phyloP scores from a whole-genome alignment of 2,888 invertebrate genomes.

The Drosophila leonis region DNA sequence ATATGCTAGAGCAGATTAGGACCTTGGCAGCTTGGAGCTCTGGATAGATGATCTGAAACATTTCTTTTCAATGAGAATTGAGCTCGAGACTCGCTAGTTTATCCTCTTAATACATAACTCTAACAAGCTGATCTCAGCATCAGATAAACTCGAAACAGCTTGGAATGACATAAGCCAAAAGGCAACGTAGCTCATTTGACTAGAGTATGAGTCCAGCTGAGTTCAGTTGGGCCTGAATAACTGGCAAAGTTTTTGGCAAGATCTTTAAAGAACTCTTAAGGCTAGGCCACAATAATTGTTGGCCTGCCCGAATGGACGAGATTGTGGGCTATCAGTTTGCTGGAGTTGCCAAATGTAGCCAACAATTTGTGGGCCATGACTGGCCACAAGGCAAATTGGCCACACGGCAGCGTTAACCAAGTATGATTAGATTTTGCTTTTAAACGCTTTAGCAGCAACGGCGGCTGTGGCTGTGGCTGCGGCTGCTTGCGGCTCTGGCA shows the following conservation, averaged over 20 bases:
- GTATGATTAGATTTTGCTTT: conserved; percentile 69
- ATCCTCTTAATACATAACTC: background rate
- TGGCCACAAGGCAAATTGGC: conserved; percentile 52
- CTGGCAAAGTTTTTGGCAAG: conserved; percentile 57
- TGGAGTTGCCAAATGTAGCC: background rate
- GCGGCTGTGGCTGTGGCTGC: background rate
- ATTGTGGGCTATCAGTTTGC: conserved; percentile 5
- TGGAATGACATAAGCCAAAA: background rate
- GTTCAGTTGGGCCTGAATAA: conserved; percentile 45
- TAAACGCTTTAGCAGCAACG: conserved; percentile 52
- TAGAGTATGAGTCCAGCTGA: background rate
- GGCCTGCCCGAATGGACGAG: conserved; percentile 44
- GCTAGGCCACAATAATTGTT: conserved; percentile 55
- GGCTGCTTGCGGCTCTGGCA: conserved; percentile 24
- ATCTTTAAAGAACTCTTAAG: conserved; percentile 41
- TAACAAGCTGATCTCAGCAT: background rate
- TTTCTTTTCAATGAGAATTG: no score
- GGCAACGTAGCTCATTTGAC: background rate
- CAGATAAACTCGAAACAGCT: background rate
- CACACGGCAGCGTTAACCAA: conserved; percentile 50
- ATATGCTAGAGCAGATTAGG: no score
- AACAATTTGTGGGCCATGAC: conserved; percentile 24
- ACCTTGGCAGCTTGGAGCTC: background rate
- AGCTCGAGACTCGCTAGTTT: no score
- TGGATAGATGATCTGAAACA: no score